Base-by-base conservation (phyloP, 2,113 vertebrate species). In the Pardalotus punctatus region DNA sequence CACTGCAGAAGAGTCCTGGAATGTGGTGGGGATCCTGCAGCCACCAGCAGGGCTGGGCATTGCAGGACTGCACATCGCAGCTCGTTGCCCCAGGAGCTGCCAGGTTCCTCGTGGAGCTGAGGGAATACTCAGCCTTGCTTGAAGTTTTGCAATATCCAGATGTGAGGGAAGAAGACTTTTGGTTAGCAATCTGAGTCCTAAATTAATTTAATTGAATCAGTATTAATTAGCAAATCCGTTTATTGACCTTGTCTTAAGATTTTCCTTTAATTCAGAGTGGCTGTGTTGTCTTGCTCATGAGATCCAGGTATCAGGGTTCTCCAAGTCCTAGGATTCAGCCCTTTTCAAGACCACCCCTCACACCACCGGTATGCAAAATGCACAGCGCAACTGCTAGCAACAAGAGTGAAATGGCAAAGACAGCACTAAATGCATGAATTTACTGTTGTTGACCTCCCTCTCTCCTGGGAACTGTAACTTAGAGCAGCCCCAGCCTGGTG, bases 91-190 rank as follows among this genome's bases (percentile, higher is more conserved):
- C 22, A 51, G 53, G 83, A 69, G 45, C 81, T 72, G 73, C 40
- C 69, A n/a, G 65, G 45, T 10, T 50, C 43, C 61, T 64, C 0
- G 0, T 3, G 0, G 62, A 60, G 56, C 77, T 3, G 23, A 56
- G 56, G 47, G 58, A 84, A 51, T 21, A 6, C 43, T 60, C 56
- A 92, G 51, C 20, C 22, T 54, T 16, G 2, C 69, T 20, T 23
- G 23, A 45, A 67, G 38, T 67, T 84, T 58, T 66, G 47, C 65
- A 54, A 8, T n/a, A 50, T 19, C 70, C 4, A 3, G 35, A 31
- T 61, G 61, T n/a, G 48, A 53, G 43, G 33, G 25, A 79, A 70
- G 72, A 78, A 53, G 19, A 86, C 54, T 36, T 76, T 89, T 67
- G 47, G 24, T 84, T 69, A 81, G 40, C n/a, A 60, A 64, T 67